These are phyloP conservation scores for Silurus meridionalis DNA, from an alignment of 2,113 vertebrate species.

Conservation along the genomic window DNA sequence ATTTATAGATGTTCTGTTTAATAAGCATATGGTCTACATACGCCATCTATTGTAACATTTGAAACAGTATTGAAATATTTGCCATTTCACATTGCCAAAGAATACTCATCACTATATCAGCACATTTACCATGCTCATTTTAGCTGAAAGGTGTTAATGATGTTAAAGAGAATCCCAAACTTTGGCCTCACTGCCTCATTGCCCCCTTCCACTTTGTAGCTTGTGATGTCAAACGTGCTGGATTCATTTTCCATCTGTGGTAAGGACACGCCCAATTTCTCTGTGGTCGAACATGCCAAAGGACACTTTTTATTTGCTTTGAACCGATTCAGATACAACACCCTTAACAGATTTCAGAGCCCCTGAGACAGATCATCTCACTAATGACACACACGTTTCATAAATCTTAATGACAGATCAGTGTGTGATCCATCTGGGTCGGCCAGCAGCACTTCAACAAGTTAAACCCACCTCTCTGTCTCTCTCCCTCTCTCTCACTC, in stretches of 20 bases:
- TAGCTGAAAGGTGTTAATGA: constrained; percentile 37
- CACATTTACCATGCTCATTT: constrained; percentile 20
- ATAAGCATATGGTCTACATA: not conserved
- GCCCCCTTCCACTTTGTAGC: constrained; percentile 42
- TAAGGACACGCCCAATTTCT: constrained; percentile 47
- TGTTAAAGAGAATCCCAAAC: constrained; percentile 29
- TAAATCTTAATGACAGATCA: constrained; percentile 47
- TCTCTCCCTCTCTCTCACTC: constrained; percentile 46
- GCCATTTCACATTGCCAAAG: constrained; percentile 24
- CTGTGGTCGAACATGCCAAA: constrained; percentile 47
- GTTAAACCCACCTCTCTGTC: constrained; percentile 20
- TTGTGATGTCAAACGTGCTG: constrained; percentile 35
- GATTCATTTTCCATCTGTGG: constrained; percentile 45
- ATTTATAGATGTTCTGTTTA: not conserved
- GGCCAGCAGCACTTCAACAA: constrained; percentile 55
- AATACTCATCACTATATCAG: constrained; percentile 14
- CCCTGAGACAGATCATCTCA: constrained; percentile 43
- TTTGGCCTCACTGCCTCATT: constrained; percentile 44
- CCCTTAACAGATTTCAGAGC: constrained; percentile 43
- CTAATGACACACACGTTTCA: constrained; percentile 50
- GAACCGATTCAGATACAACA: constrained; percentile 50
- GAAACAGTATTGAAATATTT: not conserved
- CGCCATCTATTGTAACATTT: not conserved
- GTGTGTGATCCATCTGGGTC: constrained; percentile 37
- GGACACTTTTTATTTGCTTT: constrained; percentile 53